Evolutionary conservation across 2,113 vertebrate species (phyloP).

Genomic region (Stercorarius parasiticus): DNA sequence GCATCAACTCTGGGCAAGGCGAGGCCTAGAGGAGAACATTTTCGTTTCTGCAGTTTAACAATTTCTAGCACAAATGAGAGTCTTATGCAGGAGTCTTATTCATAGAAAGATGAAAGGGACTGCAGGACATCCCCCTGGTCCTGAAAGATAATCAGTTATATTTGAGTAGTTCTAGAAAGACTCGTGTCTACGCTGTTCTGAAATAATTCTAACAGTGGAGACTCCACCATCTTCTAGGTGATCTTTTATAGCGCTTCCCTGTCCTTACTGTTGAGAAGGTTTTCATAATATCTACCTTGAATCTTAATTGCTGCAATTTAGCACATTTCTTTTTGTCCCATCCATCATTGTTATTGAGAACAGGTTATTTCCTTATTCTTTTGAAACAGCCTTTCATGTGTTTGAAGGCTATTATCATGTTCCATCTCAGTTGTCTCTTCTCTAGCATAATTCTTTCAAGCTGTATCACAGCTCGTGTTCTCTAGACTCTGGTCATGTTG

Average conservation of each 20-base stretch:
- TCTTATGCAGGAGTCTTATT: background rate
- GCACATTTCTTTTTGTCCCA: slow-evolving; percentile 22
- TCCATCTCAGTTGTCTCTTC: slow-evolving; percentile 27
- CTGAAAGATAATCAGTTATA: background rate
- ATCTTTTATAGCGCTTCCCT: background rate
- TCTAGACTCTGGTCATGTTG: background rate
- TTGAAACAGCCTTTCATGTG: slow-evolving; percentile 21
- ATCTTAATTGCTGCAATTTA: slow-evolving; percentile 53
- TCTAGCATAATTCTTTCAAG: slow-evolving; percentile 21
- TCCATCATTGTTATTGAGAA: slow-evolving; percentile 25
- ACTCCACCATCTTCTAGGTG: background rate
- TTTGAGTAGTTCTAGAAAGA: background rate
- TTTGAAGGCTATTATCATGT: slow-evolving; percentile 43
- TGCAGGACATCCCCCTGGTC: background rate
- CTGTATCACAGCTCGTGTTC: background rate
- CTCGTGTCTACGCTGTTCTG: background rate
- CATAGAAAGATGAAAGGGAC: background rate
- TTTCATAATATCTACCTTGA: slow-evolving; percentile 9
- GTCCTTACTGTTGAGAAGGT: background rate
- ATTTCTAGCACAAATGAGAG: background rate
- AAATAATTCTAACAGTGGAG: background rate
- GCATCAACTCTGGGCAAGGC: background rate
- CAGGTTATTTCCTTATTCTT: slow-evolving; percentile 46
- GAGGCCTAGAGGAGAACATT: background rate
- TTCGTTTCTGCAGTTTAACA: background rate